Evolutionary conservation across 2,888 invertebrate genomes (phyloP).

Genomic region (Polydrusus tereticollis): DNA sequence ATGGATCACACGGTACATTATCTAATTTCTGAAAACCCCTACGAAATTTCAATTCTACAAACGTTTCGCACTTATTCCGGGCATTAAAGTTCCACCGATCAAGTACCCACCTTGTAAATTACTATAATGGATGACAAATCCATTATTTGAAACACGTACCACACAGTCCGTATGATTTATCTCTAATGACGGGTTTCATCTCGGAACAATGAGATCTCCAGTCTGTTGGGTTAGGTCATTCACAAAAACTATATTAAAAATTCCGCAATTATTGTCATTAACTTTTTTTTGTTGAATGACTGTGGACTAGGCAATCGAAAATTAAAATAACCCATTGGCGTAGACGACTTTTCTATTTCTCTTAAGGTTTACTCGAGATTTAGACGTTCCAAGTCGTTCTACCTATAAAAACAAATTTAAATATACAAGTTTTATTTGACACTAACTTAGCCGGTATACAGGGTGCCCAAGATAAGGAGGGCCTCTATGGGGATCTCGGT

Average conservation of each 20-base stretch:
- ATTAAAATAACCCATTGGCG: slow-evolving; percentile 26
- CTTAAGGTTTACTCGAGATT: no score
- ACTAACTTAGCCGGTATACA: no score
- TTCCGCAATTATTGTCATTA: slow-evolving; percentile 61
- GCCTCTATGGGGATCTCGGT: no score
- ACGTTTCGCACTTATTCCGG: background rate
- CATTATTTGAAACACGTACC: slow-evolving; percentile 58
- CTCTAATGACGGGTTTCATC: slow-evolving; percentile 62
- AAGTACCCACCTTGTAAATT: slow-evolving; percentile 20
- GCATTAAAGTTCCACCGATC: slow-evolving; percentile 35
- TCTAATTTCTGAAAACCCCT: background rate
- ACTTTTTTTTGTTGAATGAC: slow-evolving; percentile 42
- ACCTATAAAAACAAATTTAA: no score
- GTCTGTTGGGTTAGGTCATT: slow-evolving; percentile 55
- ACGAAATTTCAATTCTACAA: background rate
- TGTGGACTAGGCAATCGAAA: slow-evolving; percentile 30
- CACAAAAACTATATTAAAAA: slow-evolving; percentile 55
- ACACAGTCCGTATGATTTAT: slow-evolving; percentile 58
- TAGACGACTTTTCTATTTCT: no score
- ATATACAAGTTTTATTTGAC: no score
- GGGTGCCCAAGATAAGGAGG: no score
- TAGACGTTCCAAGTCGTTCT: no score
- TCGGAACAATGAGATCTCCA: slow-evolving; percentile 53
- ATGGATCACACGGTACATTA: no score
- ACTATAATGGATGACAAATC: slow-evolving; percentile 56